Conservation (phyloP, 2,888 invertebrate species). For the Spialia ferax region DNA sequence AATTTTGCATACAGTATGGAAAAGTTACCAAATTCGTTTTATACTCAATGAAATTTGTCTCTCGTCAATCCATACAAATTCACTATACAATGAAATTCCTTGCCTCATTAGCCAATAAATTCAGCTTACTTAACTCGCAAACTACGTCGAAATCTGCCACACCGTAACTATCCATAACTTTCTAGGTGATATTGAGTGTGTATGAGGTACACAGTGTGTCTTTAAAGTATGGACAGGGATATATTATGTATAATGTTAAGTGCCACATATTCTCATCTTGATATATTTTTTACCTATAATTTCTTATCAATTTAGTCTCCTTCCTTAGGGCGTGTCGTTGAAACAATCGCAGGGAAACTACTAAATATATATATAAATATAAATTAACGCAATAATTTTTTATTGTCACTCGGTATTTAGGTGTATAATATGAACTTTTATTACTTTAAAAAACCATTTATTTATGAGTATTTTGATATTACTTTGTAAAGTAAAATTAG, state of each 20-base stretch:
- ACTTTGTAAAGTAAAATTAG: constrained; percentile 70
- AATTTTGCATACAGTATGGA: too few species aligned
- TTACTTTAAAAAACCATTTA: constrained; percentile 59
- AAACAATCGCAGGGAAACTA: constrained; percentile 6
- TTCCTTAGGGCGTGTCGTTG: not conserved
- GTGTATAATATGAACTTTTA: constrained; percentile 63
- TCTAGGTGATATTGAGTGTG: too few species aligned
- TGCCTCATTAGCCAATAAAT: too few species aligned
- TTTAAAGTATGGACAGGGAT: too few species aligned
- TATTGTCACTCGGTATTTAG: constrained; percentile 68
- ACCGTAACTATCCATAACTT: too few species aligned
- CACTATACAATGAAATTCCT: too few species aligned
- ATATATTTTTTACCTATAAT: not conserved
- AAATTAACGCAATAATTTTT: constrained; percentile 49
- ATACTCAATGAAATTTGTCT: too few species aligned
- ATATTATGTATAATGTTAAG: not conserved
- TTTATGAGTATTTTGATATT: constrained; percentile 67
- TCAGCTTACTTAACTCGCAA: too few species aligned
- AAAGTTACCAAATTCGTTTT: too few species aligned
- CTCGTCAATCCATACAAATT: too few species aligned
- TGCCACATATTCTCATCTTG: not conserved
- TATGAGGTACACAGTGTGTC: too few species aligned
- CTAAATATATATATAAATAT: not conserved
- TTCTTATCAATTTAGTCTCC: not conserved
- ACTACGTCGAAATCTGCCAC: too few species aligned